Evolutionary conservation across 1,140 invertebrate genomes (phyloP).

Genomic region (Fopius arisanus): DNA sequence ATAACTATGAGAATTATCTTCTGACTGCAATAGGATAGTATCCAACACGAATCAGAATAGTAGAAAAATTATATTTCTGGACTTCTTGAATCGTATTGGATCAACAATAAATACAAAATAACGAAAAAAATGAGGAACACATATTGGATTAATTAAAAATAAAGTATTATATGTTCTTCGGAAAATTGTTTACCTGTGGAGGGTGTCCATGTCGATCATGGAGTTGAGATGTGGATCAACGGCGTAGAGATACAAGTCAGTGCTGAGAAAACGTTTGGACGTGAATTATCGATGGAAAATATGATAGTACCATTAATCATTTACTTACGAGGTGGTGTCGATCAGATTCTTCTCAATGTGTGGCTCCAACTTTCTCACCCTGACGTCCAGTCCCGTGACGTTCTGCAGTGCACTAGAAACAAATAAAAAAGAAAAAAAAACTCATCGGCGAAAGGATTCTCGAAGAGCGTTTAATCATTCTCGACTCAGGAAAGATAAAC

Average conservation of each 20-base stretch:
- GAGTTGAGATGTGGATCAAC: slow-evolving; percentile 82
- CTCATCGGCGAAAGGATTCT: neutral
- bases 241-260: slow-evolving; percentile 84
- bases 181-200: slow-evolving; percentile 71
- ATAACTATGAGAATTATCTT: no score
- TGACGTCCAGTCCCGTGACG: slow-evolving; percentile 78
- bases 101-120: no score
- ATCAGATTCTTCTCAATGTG: slow-evolving; percentile 70
- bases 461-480: neutral
- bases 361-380: slow-evolving; percentile 79
- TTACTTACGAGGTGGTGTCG: slow-evolving; percentile 73
- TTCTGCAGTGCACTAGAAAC: slow-evolving; percentile 69
- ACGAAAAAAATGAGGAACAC: no score
- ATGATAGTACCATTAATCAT: slow-evolving; percentile 15
- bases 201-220: slow-evolving; percentile 79
- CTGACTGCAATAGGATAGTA: no score
- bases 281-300: no score
- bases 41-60: no score
- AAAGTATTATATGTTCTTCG: no score
- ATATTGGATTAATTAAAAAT: no score
- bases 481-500: neutral
- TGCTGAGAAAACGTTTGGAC: slow-evolving; percentile 67
- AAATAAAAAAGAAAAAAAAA: slow-evolving; percentile 29
- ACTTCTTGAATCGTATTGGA: no score
- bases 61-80: no score